Evolutionary conservation across 2,888 invertebrate species (phyloP), one percentile per base, ranked within the genome.

Genomic region (Unio pictorum): DNA sequence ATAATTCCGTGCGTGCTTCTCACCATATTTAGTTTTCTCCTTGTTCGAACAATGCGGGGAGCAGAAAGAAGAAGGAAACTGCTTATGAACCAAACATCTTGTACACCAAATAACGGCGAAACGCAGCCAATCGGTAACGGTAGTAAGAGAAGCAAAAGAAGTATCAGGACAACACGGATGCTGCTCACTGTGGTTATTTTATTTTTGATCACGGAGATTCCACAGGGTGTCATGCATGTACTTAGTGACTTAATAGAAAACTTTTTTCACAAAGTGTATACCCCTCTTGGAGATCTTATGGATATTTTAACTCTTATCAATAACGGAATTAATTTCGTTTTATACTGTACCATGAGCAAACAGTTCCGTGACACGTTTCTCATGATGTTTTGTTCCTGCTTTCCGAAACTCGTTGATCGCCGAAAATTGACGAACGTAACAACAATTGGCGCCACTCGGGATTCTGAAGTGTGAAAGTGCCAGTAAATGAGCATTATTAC

Each of bases 271-370:
- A 84, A 90, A 61, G 86, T 91, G 45, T 97, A 97, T 90, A 78
- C 79, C 18, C 90, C 88, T 15, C 83, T 91, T 28, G 91, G 91
- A 6, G 97, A 97, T 87, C 88, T 96, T 67, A 95, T 97, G 94
- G 98, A 98, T 90, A 94, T 96, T 70, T 89, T 97, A 84, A 96
- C 97, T 3, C 92, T 98, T 71, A 91, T 96, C 83, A 98, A 97
- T 90, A 96, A 96, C 15, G 95, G 96, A 1, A 95, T 97, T 74
- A 98, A 97, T 90, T 98, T 98, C 87, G 94, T 97, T 71, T 92
- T 98, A 54, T 98, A 97, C 89, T 97, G 97, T 86, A 93, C 95
- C 66, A 97, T 98, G 97, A 96, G 96, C 73, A 93, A 95, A 79
- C 97, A 97, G 92, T 98, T 98, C 90, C 92, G 97, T 55, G 88